Base-by-base conservation (phyloP, 1,140 invertebrate species). In the Popillia japonica region DNA sequence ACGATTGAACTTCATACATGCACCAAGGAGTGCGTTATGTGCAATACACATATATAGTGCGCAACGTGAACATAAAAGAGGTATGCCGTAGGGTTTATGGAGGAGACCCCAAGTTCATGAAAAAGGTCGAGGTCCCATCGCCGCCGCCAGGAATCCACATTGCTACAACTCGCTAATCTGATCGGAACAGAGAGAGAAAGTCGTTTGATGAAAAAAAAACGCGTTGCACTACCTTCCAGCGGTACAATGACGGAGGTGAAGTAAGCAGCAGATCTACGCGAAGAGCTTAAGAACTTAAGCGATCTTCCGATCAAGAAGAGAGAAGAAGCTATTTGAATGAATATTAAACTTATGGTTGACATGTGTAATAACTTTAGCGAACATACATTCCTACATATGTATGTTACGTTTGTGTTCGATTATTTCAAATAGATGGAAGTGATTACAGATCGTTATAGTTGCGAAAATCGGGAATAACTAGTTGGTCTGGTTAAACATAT, bases 141-240 rank as follows among this genome's bases (percentile, higher is more conserved):
- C 48, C 48, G 48, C 48, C 61, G 61, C 61, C 7, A 68, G 27
- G 61, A 68, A 68, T 68, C 20, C 20, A 68, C 27, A 68, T 23
- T 68, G 22, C 61, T 20, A 22, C 20, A 10, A 22, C 22, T 68
- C 61, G 61, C 61, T 55, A 68, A 68, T 68, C 61, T 68, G 61
- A 68, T 68, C 61, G 61, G 61, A 68, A 68, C 14, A 68, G 61
- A 68, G 61, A 68, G 61, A 68, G 61, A 68, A 68, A 68, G 61
- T 68, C 61, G 61, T 6, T 11, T 20, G 61, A 7, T 68, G 61
- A 22, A 68, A 68, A 68, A 68, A 34, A 34, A 34, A 34, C 27
- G 48, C 17, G 48, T 6, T 68, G 61, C 27, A 34, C 27, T 34
- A 68, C 8, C 61, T 68, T 34, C 61, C 9, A 22, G 59, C 59